Base-by-base conservation (phyloP, 2,113 vertebrate genomes). In the Oophaga pumilio region DNA sequence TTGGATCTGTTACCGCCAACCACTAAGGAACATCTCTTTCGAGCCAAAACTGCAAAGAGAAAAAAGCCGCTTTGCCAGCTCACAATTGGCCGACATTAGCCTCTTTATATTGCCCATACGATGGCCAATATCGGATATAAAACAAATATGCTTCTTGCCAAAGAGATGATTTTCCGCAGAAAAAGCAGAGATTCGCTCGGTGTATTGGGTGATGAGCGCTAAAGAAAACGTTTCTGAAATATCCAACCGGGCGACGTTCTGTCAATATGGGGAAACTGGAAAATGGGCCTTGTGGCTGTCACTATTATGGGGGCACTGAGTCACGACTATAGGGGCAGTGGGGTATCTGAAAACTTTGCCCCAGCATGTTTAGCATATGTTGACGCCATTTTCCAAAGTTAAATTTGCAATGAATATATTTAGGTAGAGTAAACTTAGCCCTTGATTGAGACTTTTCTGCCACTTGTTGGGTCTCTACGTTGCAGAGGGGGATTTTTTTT, bases 401-500 rank as follows among this genome's bases (percentile, higher is more conserved):
- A 62, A 8, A 62, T 62, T 22, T 62, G n/a, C 13, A 26, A 26
- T 69, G 24, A 62, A 62, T 62, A 6, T 62, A 62, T 62, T 62
- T 62, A 22, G 22, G 17, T 6, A 62, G 22, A 62, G 57, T n/a
- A 8, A 76, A 22, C 18, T 12, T 50, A 49, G 18, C 28, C 28
- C 26, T 9, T 73, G 15, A 28, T 18, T 20, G n/a, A 8, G 17
- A 26, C n/a, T 7, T 18, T 22, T 76, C 33, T 76, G 17, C 33
- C 10, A 20, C 17, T 76, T 76, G 18, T 22, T 52, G 43, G 76
- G n/a, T 24, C 76, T 77, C 15, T 6, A 7, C n/a, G 18, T 20
- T 52, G 14, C 1, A 12, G 12, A 56, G 60, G 69, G 85, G 85
- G 76, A 71, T 86, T 86, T 86, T 86, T 4, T 15, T 28, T 26